phyloP scores from a whole-genome alignment of 1,140 invertebrate species.

The Plodia interpunctella region DNA sequence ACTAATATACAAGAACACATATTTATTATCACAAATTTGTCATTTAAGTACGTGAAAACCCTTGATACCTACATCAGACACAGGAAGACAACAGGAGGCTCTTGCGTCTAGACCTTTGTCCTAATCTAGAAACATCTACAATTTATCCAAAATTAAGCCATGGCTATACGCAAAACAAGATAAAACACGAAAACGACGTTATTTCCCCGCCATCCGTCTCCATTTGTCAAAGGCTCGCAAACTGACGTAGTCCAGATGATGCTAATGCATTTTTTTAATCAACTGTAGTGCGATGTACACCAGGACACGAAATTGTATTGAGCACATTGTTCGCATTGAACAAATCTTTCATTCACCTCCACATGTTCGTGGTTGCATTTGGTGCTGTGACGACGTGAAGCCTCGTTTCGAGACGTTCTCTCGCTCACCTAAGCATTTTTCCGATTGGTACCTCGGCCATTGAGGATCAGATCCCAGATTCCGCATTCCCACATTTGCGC shows the following conservation, averaged over 20 bases:
- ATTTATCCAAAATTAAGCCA: background rate
- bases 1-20: too few relatives aligned
- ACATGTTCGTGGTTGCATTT: too few relatives aligned
- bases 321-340: background rate
- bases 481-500: too few relatives aligned
- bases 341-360: background rate
- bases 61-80: too few relatives aligned
- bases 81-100: background rate
- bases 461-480: too few relatives aligned
- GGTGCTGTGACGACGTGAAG: too few relatives aligned
- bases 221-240: background rate
- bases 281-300: slow-evolving; percentile 5
- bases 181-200: background rate
- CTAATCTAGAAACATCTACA: background rate
- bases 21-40: too few relatives aligned
- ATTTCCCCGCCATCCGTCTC: background rate
- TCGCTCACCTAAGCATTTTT: too few relatives aligned
- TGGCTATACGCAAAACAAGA: background rate
- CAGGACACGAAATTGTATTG: background rate
- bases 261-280: slow-evolving; percentile 3
- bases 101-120: background rate
- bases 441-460: too few relatives aligned
- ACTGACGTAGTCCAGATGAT: background rate
- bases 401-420: too few relatives aligned
- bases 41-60: too few relatives aligned